Percentiles rank a stretch among this genome's conserved stretches.
These are phyloP conservation scores for Xiphorhynchus erythropygius DNA, from an alignment of 2,797 vertebrate species.

Conservation along the genomic window DNA sequence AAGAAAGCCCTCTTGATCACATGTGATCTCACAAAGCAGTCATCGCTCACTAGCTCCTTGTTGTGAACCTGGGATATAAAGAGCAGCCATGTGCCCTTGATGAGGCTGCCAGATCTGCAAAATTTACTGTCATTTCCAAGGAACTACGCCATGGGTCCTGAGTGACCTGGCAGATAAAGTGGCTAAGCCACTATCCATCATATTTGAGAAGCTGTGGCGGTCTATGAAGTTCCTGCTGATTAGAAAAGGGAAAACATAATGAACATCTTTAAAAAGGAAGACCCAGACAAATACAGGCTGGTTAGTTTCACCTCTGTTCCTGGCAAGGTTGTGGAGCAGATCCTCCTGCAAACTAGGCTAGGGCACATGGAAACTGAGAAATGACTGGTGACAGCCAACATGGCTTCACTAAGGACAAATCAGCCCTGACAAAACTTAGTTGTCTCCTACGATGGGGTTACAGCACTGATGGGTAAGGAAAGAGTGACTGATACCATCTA, in stretches of 20 bases:
- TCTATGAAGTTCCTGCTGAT: neutral
- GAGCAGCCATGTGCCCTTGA: neutral
- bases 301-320: neutral
- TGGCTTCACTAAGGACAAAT: neutral
- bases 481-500: neutral
- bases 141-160: neutral
- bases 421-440: neutral
- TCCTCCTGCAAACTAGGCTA: neutral
- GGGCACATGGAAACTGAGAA: neutral
- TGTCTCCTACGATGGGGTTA: neutral
- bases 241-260: neutral
- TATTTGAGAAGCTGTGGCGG: neutral
- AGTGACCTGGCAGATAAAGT: neutral
- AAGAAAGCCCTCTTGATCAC: neutral
- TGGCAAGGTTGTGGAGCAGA: neutral
- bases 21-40: neutral
- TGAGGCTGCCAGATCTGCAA: neutral
- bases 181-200: neutral
- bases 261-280: neutral
- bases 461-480: neutral
- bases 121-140: neutral
- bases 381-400: neutral
- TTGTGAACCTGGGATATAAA: neutral
- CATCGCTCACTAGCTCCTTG: neutral
- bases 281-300: neutral